Evolutionary conservation across 1,140 invertebrate species (phyloP).

Genomic region (Mactra quadrangularis): DNA sequence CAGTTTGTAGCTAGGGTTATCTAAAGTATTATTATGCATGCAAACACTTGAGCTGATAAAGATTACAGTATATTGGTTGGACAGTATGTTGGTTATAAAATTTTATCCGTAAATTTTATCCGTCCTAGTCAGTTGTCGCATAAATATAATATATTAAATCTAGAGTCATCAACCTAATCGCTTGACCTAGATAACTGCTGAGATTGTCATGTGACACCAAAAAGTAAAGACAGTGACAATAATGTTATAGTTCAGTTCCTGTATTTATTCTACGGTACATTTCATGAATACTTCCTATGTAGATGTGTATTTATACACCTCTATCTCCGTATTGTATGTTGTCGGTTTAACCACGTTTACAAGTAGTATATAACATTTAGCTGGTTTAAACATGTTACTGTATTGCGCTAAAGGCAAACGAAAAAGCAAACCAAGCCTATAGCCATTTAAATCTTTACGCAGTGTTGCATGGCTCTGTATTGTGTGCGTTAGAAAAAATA

Average conservation of each 20-base stretch:
- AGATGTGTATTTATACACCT: neutral
- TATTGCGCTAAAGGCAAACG: conserved; percentile 35
- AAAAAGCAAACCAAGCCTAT: conserved; percentile 27
- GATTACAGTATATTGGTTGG: neutral
- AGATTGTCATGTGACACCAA: conserved; percentile 40
- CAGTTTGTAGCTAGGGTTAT: too few species aligned
- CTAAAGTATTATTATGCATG: neutral
- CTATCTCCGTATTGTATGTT: conserved; percentile 28
- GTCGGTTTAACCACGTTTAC: too few species aligned
- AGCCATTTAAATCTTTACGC: conserved; percentile 54
- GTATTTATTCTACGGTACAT: conserved; percentile 25
- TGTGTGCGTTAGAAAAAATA: conserved; percentile 20
- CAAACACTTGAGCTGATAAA: conserved; percentile 15
- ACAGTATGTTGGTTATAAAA: conserved; percentile 30
- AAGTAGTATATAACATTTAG: neutral
- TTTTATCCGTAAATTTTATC: too few species aligned
- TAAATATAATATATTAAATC: conserved; percentile 17
- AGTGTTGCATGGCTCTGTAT: conserved; percentile 30
- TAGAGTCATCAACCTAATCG: conserved; percentile 11
- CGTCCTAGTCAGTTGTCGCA: too few species aligned
- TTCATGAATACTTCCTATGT: conserved; percentile 53
- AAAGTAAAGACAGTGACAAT: conserved; percentile 21
- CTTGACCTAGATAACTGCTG: conserved; percentile 46
- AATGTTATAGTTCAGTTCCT: conserved; percentile 51
- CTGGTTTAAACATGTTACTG: conserved; percentile 51